Base-by-base conservation (phyloP, 2,888 invertebrate genomes). In the Malacosoma neustria region DNA sequence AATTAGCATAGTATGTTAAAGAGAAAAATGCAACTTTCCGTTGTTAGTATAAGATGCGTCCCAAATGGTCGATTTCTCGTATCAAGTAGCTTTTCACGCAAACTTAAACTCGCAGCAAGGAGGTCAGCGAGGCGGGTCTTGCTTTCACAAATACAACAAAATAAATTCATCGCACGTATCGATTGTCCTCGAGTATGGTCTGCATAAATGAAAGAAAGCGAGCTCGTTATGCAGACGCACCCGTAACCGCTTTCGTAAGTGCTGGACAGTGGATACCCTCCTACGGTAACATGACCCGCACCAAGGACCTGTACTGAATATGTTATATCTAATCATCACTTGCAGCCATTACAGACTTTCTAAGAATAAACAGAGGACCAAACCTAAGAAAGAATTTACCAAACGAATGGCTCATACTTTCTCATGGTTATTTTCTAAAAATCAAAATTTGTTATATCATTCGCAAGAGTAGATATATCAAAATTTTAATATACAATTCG, bases 91-190 rank as follows among this genome's bases (percentile, higher is more conserved):
- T 76, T 74, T 80, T 75, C 76, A 72, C 74, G 74, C 73, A 73
- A 75, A 75, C 72, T 76, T 70, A 62, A 69, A 68, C 67, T 62
- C 58, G 52, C 54, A 63, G 54, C 75, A 82, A 84, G 76, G 79
- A 74, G 82, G 85, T 81, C 84, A 82, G 61, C 57, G 65, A 70
- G 72, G 71, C 77, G 63, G 64, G 77, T 77, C 74, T 73, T 75
- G 84, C 84, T 84, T 85, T 85, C 84, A 84, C 84, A 82, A 84
- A 82, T 69, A 81, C 73, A 75, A 80, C 79, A 73, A 84, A 85
- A 82, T 84, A 81, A 84, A 85, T 85, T 84, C 85, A 74, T 75
- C 73, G 79, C 85, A 85, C 84, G 84, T 84, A 82, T 82, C 68
- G 84, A 84, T 82, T 82, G 82, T 84, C 84, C 84, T 76, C 81